A percentile compares a stretch with the other conserved stretches of the same genome.
phyloP scores from a whole-genome alignment of 1,140 invertebrate genomes.

The Saxidomus purpurata region DNA sequence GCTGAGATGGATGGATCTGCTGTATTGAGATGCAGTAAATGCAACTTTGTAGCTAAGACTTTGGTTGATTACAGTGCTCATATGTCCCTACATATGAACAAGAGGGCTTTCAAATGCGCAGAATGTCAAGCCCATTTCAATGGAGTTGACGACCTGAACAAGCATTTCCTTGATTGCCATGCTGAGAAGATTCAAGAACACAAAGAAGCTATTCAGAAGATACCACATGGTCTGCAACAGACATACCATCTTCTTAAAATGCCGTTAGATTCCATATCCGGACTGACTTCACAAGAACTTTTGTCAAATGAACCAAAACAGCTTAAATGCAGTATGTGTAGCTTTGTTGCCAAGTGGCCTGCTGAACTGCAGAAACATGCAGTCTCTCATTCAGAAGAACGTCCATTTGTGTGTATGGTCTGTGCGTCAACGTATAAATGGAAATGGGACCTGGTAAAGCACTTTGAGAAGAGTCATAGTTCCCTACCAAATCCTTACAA shows the following conservation, averaged over 20 bases:
- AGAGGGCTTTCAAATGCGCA: slow-evolving; percentile 83
- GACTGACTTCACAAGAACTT: slow-evolving; percentile 77
- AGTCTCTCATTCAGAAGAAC: slow-evolving; percentile 84
- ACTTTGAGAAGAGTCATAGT: slow-evolving; percentile 86
- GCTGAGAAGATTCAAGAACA: slow-evolving; percentile 81
- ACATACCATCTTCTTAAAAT: slow-evolving; percentile 84
- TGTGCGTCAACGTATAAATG: slow-evolving; percentile 86
- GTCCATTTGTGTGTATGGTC: slow-evolving; percentile 85
- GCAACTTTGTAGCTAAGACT: slow-evolving; percentile 80
- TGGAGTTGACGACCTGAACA: slow-evolving; percentile 83
- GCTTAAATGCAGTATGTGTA: slow-evolving; percentile 84
- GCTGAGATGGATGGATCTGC: slow-evolving; percentile 17
- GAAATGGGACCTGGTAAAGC: slow-evolving; percentile 86
- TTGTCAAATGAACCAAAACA: slow-evolving; percentile 76
- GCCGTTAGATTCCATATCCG: slow-evolving; percentile 80
- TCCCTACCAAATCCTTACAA: slow-evolving; percentile 86
- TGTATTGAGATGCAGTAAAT: slow-evolving; percentile 77
- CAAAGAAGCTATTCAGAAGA: slow-evolving; percentile 83
- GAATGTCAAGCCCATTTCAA: slow-evolving; percentile 83
- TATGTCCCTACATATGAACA: slow-evolving; percentile 83
- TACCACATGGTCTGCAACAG: slow-evolving; percentile 83
- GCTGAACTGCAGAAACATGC: slow-evolving; percentile 86
- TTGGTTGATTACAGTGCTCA: slow-evolving; percentile 82
- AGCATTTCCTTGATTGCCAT: slow-evolving; percentile 81
- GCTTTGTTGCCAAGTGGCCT: slow-evolving; percentile 86